Evolutionary conservation across 2,797 vertebrate species (phyloP), one percentile per base, ranked within the genome.

Genomic region (Bufotes viridis): DNA sequence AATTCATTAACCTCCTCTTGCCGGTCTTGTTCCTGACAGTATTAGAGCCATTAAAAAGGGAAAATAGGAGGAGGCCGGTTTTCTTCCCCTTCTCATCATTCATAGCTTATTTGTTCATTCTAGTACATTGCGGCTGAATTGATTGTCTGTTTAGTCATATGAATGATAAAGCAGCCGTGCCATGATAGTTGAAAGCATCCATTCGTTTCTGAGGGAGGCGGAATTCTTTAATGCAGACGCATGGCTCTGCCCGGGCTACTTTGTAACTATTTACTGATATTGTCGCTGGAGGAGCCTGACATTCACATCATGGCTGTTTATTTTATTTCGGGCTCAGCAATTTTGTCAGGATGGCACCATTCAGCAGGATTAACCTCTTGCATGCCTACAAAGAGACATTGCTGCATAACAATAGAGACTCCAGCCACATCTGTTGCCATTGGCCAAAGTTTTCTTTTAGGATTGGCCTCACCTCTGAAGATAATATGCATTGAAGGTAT

Each of bases 1-100:
- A 96, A 97, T 97, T 98, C 97, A 99, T 99, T 98, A 98, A 98
- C 97, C 96, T 97, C 96, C 95, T 97, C 97, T 97, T 97, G 96
- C 96, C 96, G 96, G 95, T 95, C 95, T 96, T 96, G 97, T 97
- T 97, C 97, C 96, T 95, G 94, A 96, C 97, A 96, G 96, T 97
- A 97, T 97, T 96, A 96, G 75, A 78, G 96, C 96, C 96, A 97
- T 98, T 97, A 98, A 96, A 78, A 96, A 96, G 94, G 92, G 93
- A 95, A 95, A 94, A 96, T 96, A 94, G 95, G 94, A 96, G 95
- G 94, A 94, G 93, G 96, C 96, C 97, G 97, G 96, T 97, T 42
- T 97, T 97, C 96, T 97, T 96, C 95, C 95, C 94, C 18, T 96
- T 96, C 96, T 97, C 96, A 98, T 99, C 97, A 97, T 97, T 99